Evolutionary conservation across 2,888 invertebrate genomes (phyloP), one percentile per base, ranked within the genome.

Genomic region (Scaptomyza tumidula): DNA sequence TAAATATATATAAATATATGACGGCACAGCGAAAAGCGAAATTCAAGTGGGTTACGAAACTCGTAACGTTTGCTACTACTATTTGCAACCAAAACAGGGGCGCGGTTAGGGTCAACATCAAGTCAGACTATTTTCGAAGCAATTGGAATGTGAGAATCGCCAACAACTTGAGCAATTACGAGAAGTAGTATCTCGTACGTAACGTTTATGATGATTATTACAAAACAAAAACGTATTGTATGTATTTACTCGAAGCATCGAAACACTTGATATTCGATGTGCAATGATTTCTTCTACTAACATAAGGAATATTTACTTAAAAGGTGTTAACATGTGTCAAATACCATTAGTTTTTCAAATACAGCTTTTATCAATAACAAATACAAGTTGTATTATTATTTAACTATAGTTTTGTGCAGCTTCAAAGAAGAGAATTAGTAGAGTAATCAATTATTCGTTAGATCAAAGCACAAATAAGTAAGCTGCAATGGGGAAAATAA

Each of bases 1-100:
- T 16, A 75, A 60, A 66, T 50, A 59, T 45, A 72, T 71, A 74
- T 62, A 66, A 65, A 84, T 74, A 78, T 78, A 70, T 78, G 72
- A 76, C 76, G 63, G 37, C 65, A 70, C 44, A 59, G 39, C n/a
- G 39, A 54, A 57, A 57, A 53, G 80, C 60, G 50, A 62, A 62
- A 57, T 62, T 61, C 66, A 54, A 60, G 6, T 54, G 31, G 50
- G 35, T 67, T 74, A 70, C 60, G 46, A 46, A 67, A 58, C 57
- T 31, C 13, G 31, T 27, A 27, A 37, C 10, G 44, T 39, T 39
- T 39, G 3, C 39, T 14, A 5, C 10, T 19, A 9, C 39, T 14
- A 5, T 3, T 10, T 3, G 5, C 29, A 37, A 13, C 7, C 31
- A 10, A 35, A 13, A 13, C 33, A n/a, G 4, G 37, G n/a, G 33